Base-by-base conservation (phyloP, 2,113 vertebrate species). In the Panthera uncia region DNA sequence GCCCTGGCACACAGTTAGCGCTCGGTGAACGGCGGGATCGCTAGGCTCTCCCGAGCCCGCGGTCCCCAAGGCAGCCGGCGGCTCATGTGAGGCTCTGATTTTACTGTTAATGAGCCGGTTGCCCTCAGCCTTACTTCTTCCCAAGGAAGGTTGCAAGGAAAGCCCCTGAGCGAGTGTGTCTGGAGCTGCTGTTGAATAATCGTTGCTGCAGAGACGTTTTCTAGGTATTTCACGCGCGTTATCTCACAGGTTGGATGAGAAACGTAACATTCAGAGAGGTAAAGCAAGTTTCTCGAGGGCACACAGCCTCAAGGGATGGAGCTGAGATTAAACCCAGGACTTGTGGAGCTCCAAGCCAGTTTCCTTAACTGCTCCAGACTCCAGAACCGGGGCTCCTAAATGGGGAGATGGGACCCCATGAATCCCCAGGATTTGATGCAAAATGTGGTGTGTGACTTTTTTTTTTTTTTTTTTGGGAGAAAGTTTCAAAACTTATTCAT, bases 21-120 rank as follows among this genome's bases (percentile, higher is more conserved):
- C 41, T 7, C 55, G 1, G 0, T 2, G 14, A n/a, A 10, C 4
- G 16, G 6, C 8, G 0, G 0, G 7, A 5, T 31, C 7, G 0
- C 4, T 1, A 8, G 0, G 0, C n/a, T 38, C 25, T 12, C 38
- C 69, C 7, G 15, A 27, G 38, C 16, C 50, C 27, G 85, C 16
- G 18, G 41, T 23, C 33, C 84, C 68, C 27, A 11, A 18, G 65
- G 61, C 10, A 4, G 31, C 11, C 78, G 2, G 0, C 0, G 21
- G 7, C 4, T 0, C 1, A 3, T 4, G 18, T 0, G 0, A n/a
- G 7, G 18, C 3, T 23, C 50, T 0, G 3, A 15, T n/a, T 81
- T 55, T 5, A 7, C 50, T 7, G 3, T 3, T 11, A 52, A 52
- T 1, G 16, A 29, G 36, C 18, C 4, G 36, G 41, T n/a, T 12